Evolutionary conservation across 2,113 vertebrate genomes (phyloP).

Genomic region (Tautogolabrus adspersus): DNA sequence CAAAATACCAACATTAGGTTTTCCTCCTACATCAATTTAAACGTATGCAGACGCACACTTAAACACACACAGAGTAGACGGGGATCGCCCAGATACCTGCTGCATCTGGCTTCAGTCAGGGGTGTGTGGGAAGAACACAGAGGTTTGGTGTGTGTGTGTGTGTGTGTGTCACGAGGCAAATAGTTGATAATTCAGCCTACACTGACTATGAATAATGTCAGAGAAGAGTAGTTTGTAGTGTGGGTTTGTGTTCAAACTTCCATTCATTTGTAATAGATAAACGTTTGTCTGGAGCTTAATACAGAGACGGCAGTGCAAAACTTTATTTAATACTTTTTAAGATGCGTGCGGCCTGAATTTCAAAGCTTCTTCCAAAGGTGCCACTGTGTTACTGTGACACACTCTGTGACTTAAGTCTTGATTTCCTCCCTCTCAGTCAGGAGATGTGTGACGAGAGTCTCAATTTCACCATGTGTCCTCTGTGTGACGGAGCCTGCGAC

Average conservation of each 20-base stretch:
- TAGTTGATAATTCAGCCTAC: slow-evolving; percentile 57
- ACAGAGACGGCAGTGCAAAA: neutral
- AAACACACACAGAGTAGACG: slow-evolving; percentile 36
- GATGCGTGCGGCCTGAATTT: neutral
- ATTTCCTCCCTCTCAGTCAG: slow-evolving; percentile 78
- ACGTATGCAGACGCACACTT: slow-evolving; percentile 21
- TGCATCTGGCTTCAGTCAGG: slow-evolving; percentile 63
- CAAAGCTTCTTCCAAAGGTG: neutral
- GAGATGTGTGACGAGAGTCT: slow-evolving; percentile 95
- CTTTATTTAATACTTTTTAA: neutral
- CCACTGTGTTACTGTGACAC: neutral
- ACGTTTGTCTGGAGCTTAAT: slow-evolving; percentile 1
- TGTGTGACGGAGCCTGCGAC: slow-evolving; percentile 94
- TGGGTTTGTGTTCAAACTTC: slow-evolving; percentile 40
- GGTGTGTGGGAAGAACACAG: slow-evolving; percentile 70
- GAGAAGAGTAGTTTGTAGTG: slow-evolving; percentile 39
- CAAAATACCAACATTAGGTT: neutral
- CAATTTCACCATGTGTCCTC: slow-evolving; percentile 97
- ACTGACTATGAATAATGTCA: slow-evolving; percentile 55
- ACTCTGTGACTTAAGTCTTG: neutral
- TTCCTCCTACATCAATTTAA: slow-evolving; percentile 17
- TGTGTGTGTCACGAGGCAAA: slow-evolving; percentile 30
- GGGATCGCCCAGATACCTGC: slow-evolving; percentile 71
- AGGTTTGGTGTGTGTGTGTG: slow-evolving; percentile 43
- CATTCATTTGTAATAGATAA: slow-evolving; percentile 51